Evolutionary conservation across 1,140 invertebrate species (phyloP).

Genomic region (Macrosteles quadrilineatus): DNA sequence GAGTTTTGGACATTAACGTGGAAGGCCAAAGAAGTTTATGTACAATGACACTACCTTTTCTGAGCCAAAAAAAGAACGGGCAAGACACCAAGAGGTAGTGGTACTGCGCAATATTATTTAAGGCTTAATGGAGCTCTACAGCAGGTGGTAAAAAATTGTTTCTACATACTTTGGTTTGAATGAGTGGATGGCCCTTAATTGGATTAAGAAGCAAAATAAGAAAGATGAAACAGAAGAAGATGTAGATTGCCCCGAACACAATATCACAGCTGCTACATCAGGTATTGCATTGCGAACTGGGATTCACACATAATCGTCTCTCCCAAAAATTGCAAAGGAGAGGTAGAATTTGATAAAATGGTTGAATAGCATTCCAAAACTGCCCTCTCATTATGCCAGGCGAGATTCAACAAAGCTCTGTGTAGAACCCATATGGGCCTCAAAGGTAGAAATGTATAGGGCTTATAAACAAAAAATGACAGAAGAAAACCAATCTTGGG

Average conservation of each 20-base stretch:
- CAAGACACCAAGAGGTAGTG: not conserved
- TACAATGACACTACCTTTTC: not conserved
- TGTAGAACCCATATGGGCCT: constrained; percentile 10
- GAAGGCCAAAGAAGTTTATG: not conserved
- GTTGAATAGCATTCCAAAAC: constrained; percentile 17
- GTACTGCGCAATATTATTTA: not conserved
- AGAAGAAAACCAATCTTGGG: constrained; percentile 17
- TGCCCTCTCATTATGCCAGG: constrained; percentile 24
- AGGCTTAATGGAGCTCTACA: not conserved
- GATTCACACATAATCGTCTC: not conserved
- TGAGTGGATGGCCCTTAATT: constrained; percentile 9
- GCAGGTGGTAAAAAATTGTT: not conserved
- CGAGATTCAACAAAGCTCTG: constrained; percentile 15
- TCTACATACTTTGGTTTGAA: constrained; percentile 8
- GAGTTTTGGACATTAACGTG: not conserved
- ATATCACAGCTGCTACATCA: not conserved
- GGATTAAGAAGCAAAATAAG: constrained; percentile 1
- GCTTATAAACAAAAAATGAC: constrained; percentile 13
- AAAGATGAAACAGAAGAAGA: not conserved
- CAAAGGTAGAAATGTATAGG: constrained; percentile 17
- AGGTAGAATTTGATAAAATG: constrained; percentile 6
- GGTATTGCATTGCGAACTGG: not conserved
- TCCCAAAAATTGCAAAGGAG: not conserved
- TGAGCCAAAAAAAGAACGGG: constrained; percentile 4
- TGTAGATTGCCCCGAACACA: too few species aligned